Conservation (phyloP, 2,113 vertebrate species). For the Etheostoma cragini region DNA sequence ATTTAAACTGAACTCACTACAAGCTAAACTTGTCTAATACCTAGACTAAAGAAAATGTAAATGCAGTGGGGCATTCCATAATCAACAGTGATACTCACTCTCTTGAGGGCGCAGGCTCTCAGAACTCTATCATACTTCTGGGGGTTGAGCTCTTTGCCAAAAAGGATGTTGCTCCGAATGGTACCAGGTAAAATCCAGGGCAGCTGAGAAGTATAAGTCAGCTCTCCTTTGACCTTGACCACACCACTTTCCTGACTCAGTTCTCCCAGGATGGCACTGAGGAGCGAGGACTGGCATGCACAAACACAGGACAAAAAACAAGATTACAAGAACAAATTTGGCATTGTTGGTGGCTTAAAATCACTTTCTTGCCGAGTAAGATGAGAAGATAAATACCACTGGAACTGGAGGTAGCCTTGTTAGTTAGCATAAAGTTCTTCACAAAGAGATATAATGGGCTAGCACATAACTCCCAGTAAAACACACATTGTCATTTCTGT, state of each 20-base stretch:
- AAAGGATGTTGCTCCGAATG: constrained; percentile 96
- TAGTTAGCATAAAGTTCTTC: no score
- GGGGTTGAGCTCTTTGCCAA: constrained; percentile 90
- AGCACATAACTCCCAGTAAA: no score
- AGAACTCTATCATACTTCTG: constrained; percentile 91
- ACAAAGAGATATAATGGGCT: no score
- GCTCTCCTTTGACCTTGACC: constrained; percentile 86
- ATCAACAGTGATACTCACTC: constrained; percentile 80
- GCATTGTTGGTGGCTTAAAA: neutral
- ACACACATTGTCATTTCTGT: neutral
- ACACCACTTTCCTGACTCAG: constrained; percentile 87
- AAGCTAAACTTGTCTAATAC: neutral
- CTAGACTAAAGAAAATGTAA: neutral
- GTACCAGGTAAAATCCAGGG: constrained; percentile 97
- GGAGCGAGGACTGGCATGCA: constrained; percentile 89
- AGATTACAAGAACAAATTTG: neutral
- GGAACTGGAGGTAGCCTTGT: no score
- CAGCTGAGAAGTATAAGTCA: constrained; percentile 94
- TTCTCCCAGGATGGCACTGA: constrained; percentile 92
- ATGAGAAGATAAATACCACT: neutral
- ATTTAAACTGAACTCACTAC: constrained; percentile 7
- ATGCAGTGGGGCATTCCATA: neutral
- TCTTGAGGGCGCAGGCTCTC: constrained; percentile 92
- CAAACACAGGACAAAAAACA: constrained; percentile 19
- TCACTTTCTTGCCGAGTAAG: neutral